Base-by-base conservation (phyloP, 2,888 invertebrate genomes). In the Stenotaenia linearis region DNA sequence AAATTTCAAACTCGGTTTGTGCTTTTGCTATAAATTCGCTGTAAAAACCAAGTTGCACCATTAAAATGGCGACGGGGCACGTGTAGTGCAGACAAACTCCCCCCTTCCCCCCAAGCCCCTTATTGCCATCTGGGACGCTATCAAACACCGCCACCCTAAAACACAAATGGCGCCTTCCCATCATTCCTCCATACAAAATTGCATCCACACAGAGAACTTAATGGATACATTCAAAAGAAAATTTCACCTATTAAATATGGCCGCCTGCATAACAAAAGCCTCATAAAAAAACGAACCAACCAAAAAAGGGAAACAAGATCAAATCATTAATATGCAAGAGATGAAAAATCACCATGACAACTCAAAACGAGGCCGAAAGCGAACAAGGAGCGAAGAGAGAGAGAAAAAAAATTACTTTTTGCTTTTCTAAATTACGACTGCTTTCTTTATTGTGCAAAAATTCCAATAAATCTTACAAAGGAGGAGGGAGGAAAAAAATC, bases 181-280 rank as follows among this genome's bases (percentile, higher is more conserved):
- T 61, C 37, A 35, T 78, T 78, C 78, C 56, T 40, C 78, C 61
- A 77, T 45, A 45, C 77, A 77, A 45, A 77, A 77, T 77, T 77
- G 77, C 77, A 45, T 77, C 40, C 25, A 28, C 69, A 69, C 23
- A 45, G 77, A 77, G 76, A 45, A 37, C 37, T 61, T 78, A 61
- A 78, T 78, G 78, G 78, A 56, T 30, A 40, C 56, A 56, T 78
- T 78, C 56, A 56, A 78, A 50, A 78, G 78, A 78, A 78, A 56
- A 56, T 78, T 56, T 78, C 56, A 30, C 56, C 56, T 78, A 78
- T 78, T 78, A 78, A 78, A 78, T 30, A 78, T 78, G 78, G 78
- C 40, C 40, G 78, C 56, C 78, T 56, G 78, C 78, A 78, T 78
- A 78, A 78, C 45, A 78, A 61, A 30, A 56, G 32, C 25, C 32